A percentile compares a stretch with the other conserved stretches of the same genome.
phyloP scores from a whole-genome alignment of 2,113 vertebrate genomes.

The Malaclemys terrapin region DNA sequence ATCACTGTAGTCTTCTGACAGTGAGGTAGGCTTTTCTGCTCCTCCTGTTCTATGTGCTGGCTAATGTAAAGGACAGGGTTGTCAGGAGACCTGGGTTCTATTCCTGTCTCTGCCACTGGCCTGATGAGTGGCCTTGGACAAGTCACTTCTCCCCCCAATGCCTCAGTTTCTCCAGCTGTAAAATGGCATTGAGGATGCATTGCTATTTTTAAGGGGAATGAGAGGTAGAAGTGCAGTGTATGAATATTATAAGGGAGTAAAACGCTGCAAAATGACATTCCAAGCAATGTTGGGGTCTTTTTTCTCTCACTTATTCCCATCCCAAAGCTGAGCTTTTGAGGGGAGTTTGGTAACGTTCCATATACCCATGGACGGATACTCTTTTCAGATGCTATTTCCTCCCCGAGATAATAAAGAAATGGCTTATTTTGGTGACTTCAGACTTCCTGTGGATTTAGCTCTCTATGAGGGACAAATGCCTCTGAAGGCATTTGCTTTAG shows the following conservation, averaged over 20 bases:
- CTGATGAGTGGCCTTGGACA: slow-evolving; percentile 3
- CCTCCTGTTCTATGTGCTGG: background rate
- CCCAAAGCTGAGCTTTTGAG: background rate
- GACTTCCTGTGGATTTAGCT: background rate
- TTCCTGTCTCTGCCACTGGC: background rate
- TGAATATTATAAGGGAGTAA: background rate
- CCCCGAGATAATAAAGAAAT: background rate
- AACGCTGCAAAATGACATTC: background rate
- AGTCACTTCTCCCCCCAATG: background rate
- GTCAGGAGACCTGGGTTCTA: background rate
- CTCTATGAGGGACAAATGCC: background rate
- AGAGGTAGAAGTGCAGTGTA: background rate
- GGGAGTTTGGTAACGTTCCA: background rate
- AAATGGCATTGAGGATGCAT: background rate
- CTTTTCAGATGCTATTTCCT: background rate
- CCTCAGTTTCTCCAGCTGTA: background rate
- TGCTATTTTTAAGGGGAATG: background rate
- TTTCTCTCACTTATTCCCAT: background rate
- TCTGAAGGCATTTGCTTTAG: background rate
- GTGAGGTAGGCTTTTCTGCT: background rate
- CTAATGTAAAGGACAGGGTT: background rate
- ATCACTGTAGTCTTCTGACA: background rate
- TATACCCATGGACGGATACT: background rate
- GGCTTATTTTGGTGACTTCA: background rate
- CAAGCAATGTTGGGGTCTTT: background rate